These are phyloP conservation scores for Yponomeuta plumbellus DNA, from an alignment of 2,888 invertebrate species.

Conservation along the genomic window DNA sequence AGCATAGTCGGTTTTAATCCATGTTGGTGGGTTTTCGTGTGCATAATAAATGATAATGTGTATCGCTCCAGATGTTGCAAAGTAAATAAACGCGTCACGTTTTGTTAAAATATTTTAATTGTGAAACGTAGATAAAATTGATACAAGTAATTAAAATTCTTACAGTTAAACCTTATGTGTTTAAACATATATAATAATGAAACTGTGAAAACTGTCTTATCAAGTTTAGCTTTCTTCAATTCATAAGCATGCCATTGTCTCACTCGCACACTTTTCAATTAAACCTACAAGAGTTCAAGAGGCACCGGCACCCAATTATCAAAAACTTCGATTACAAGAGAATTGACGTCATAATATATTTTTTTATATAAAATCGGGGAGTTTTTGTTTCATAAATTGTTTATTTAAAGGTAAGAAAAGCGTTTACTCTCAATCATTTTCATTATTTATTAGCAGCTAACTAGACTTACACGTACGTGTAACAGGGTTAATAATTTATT, in stretches of 20 bases:
- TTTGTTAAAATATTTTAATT: slow-evolving; percentile 76
- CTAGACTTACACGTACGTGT: slow-evolving; percentile 17
- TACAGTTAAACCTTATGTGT: slow-evolving; percentile 68
- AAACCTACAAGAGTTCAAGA: background rate
- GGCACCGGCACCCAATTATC: slow-evolving; percentile 34
- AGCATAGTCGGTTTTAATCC: background rate
- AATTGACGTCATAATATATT: slow-evolving; percentile 66
- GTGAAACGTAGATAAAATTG: slow-evolving; percentile 76
- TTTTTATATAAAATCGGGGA: slow-evolving; percentile 48
- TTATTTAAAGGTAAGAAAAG: slow-evolving; percentile 23
- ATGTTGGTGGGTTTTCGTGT: too few relatives aligned
- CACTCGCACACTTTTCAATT: slow-evolving; percentile 42
- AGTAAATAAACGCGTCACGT: slow-evolving; percentile 15
- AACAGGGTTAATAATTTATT: slow-evolving; percentile 29
- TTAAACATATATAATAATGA: slow-evolving; percentile 62
- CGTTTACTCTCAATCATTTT: slow-evolving; percentile 3
- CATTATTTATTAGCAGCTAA: slow-evolving; percentile 12
- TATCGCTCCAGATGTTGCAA: background rate
- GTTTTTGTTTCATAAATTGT: background rate
- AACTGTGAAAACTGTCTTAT: slow-evolving; percentile 70
- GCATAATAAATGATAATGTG: too few relatives aligned
- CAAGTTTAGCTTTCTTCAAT: slow-evolving; percentile 39
- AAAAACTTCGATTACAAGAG: slow-evolving; percentile 59
- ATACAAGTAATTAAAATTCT: slow-evolving; percentile 76
- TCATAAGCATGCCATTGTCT: slow-evolving; percentile 40